Conservation (phyloP, 2,113 vertebrate genomes). For the Vulpes vulpes region DNA sequence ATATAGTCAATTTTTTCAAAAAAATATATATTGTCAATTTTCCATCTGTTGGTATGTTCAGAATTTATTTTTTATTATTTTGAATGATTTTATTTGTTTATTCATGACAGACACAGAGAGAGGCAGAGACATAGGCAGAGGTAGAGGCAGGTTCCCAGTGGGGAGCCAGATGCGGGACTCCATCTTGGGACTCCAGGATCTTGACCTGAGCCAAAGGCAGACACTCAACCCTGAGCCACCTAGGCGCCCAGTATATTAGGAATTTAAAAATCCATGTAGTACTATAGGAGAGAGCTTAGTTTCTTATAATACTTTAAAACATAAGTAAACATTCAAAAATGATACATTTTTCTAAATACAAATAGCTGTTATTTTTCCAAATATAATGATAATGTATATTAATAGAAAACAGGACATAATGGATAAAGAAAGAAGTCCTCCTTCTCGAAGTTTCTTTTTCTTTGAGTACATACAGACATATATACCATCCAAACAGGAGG, state of each 20-base stretch:
- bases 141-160: too few relatives aligned
- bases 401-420: slow-evolving; percentile 14
- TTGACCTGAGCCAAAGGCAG: too few relatives aligned
- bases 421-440: neutral
- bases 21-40: neutral
- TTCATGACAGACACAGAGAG: too few relatives aligned
- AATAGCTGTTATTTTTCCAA: neutral
- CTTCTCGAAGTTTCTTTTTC: slow-evolving; percentile 1
- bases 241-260: neutral
- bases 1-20: neutral
- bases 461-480: neutral
- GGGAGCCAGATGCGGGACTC: too few relatives aligned
- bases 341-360: neutral
- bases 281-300: neutral
- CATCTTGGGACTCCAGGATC: too few relatives aligned
- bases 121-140: too few relatives aligned
- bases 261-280: slow-evolving; percentile 36
- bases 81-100: too few relatives aligned
- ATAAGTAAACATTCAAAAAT: neutral
- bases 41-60: neutral
- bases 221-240: too few relatives aligned
- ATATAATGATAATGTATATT: neutral
- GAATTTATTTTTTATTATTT: neutral
- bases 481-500: neutral
- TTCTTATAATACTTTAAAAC: neutral